phyloP scores from a whole-genome alignment of 1,140 invertebrate species.

The Diuraphis noxia region DNA sequence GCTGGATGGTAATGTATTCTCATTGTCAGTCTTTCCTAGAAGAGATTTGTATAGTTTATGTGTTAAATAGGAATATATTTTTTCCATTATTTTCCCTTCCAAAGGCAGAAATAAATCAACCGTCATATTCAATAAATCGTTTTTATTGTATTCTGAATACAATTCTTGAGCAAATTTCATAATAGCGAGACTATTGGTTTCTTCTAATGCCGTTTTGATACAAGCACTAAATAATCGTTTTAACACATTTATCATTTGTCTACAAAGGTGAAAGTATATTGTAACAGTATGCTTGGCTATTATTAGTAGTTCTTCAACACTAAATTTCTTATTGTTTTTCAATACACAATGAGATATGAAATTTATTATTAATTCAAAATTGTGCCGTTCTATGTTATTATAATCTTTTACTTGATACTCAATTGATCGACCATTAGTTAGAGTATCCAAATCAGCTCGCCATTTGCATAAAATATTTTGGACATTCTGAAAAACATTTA shows the following conservation, averaged over 20 bases:
- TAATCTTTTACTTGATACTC: not conserved
- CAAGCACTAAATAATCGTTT: conserved; percentile 18
- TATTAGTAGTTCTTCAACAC: not conserved
- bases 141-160: not conserved
- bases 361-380: conserved; percentile 30
- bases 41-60: conserved; percentile 7
- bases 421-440: not conserved
- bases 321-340: not conserved
- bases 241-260: conserved; percentile 7
- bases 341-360: not conserved
- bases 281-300: not conserved
- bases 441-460: not conserved
- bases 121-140: not conserved
- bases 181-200: not conserved
- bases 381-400: not conserved
- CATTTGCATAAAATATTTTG: conserved; percentile 3
- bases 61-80: not conserved
- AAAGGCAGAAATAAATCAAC: conserved; percentile 31
- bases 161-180: not conserved
- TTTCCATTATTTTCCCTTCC: not conserved
- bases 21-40: not conserved
- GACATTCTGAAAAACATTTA: conserved; percentile 11
- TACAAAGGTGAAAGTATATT: not conserved
- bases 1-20: not conserved
- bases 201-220: not conserved